A percentile compares a stretch with the other conserved stretches of the same genome.
Evolutionary conservation across 2,113 vertebrate species (phyloP).

Genomic region (Myotis davidii): DNA sequence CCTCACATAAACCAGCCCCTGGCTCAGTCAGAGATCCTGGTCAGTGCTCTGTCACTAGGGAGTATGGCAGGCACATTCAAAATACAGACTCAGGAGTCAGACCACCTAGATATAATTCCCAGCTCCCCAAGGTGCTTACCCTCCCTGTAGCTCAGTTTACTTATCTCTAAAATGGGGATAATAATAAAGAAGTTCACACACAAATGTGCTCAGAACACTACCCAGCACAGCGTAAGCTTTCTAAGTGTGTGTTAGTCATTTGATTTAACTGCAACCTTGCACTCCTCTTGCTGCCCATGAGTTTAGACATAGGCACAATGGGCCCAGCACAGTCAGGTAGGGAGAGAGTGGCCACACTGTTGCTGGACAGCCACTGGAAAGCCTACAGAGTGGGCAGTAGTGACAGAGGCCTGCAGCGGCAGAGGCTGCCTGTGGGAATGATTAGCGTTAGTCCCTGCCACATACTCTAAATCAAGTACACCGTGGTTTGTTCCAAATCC

Average conservation of each 20-base stretch:
- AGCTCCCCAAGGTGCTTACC: neutral
- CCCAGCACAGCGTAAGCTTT: neutral
- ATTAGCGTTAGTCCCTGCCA: no score
- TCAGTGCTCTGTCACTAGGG: fast-evolving
- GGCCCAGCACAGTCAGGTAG: no score
- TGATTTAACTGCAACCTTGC: neutral
- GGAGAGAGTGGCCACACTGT: neutral
- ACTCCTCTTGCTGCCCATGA: fast-evolving
- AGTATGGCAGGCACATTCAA: fast-evolving
- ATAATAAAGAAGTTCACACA: neutral
- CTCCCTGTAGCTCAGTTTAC: neutral
- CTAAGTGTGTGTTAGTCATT: neutral
- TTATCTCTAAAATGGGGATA: neutral
- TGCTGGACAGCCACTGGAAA: neutral
- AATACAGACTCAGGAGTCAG: neutral
- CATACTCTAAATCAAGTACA: fast-evolving
- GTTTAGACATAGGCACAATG: neutral
- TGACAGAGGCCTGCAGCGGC: fast-evolving
- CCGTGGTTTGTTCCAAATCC: neutral
- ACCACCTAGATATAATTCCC: neutral
- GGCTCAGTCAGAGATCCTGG: fast-evolving
- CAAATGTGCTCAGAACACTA: neutral
- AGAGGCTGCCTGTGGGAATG: no score
- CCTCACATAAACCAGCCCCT: fast-evolving
- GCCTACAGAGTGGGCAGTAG: no score